Base-by-base conservation (phyloP, 2,888 invertebrate genomes). In the Pollenia amentaria region DNA sequence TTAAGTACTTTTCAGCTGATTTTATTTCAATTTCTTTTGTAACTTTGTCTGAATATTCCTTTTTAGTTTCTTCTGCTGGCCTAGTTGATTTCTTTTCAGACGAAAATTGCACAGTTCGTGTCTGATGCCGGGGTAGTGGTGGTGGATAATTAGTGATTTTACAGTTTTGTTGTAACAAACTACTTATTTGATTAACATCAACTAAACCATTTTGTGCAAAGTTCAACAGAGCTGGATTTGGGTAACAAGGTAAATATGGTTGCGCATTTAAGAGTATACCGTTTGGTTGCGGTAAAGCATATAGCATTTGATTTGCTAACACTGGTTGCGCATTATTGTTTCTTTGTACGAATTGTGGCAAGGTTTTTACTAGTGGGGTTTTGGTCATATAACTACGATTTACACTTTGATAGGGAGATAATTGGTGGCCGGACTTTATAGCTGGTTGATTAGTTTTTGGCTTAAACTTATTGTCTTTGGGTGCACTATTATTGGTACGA, bases 201-300 rank as follows among this genome's bases (percentile, higher is more conserved):
- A 67, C 11, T 14, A 60, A 2, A 4, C 70, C 62, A 51, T 75
- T 67, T 29, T 38, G 7, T 16, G 65, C 8, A 18, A 53, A 29
- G 14, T 42, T 55, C 6, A 76, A 1, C n/a, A n/a, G n/a, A 0
- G n/a, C 40, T 0, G 42, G 64, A 42, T 18, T 10, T 14, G 21
- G 1, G 2, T 21, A 38, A 48, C 6, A 42, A 12, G 51, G 42
- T 53, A 51, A 21, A 44, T 6, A 40, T n/a, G 46, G 21, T 18
- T 69, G 53, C 1, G 8, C 1, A 57, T 73, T 67, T 11, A n/a
- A 51, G 3, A 40, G 1, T 38, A 82, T 79, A 42, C 78, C 78
- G 69, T 29, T 57, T 9, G 82, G 73, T 48, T 85, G 85, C n/a
- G 85, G 85, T 46, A 85, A 64, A 48, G 14, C n/a, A 48, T 85